Evolutionary conservation across 2,888 invertebrate species (phyloP), one percentile per base, ranked within the genome.

Genomic region (Oligia latruncula): DNA sequence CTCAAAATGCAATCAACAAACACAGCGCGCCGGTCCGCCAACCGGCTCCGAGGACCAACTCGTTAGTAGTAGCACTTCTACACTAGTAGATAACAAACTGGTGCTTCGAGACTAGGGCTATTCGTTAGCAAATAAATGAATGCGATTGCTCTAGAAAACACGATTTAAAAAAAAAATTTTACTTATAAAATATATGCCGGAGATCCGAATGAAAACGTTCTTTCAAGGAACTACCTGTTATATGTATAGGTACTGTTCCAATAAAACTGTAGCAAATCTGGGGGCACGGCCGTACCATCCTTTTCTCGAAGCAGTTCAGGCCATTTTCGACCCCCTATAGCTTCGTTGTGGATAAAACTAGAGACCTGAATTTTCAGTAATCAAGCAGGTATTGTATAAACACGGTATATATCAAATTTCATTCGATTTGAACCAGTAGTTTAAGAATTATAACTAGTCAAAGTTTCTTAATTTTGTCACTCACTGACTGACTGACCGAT

Each of bases 1-100:
- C 67, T 80, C 74, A 29, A 60, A 71, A 80, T 80, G 85, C 74
- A 85, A 85, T 85, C 82, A 85, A 74, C 85, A 67, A 84, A 80
- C 85, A 71, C 20, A 49, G 15, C n/a, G 55, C 58, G 46, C 49
- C 13, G 49, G 4, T 60, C 23, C 43, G 58, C 68, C 23, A 62
- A 29, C 29, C 20, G 46, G 84, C 68, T 70, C 60, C n/a, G 40
- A 66, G 84, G 82, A 71, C 29, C 80, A 43, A 49, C 60, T 74
- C 52, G 74, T 74, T 66, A 80, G 55, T n/a, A 29, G 46, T 55
- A 35, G 52, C 43, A 20, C 49, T 43, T 29, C 77, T 35, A 52
- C 74, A 40, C 35, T 17, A 67, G 40, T 15, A 43, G 49, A 29
- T 35, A 43, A 60, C 62, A 67, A 71, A 83, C 55, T 68, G 20